Base-by-base conservation (phyloP, 2,113 vertebrate genomes). In the Motacilla alba region DNA sequence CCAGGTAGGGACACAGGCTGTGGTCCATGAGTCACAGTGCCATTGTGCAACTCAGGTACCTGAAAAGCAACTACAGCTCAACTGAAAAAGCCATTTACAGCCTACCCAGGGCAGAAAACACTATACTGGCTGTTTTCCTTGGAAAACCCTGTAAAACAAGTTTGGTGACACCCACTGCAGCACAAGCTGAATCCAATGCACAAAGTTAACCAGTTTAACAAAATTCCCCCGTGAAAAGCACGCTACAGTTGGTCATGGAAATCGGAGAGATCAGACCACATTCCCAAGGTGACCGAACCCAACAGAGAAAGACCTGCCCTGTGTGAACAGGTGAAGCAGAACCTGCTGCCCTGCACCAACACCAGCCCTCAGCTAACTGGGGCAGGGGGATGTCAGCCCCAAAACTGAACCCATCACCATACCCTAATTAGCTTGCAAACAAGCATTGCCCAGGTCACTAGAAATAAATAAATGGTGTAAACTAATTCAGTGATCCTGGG, bases 81-180 rank as follows among this genome's bases (percentile, higher is more conserved):
- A 43, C 41, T 64, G 56, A 83, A 83, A 90, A 55, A 33, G 64
- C 56, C 74, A 84, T 60, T 79, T 72, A 81, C 68, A 77, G 67
- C 37, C 50, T 30, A 77, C 4, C 11, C 44, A 62, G 35, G 21
- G 47, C 73, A 87, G 64, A 70, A 81, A 62, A 82, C 74, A 86
- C 23, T 27, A 60, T 1, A 15, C 4, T n/a, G 84, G 16, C 50
- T 50, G 87, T 89, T 87, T 83, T 94, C 63, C 53, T 56, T 41
- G 43, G 70, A 95, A 95, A 95, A 94, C 93, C 77, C 89, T 76
- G 91, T 82, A 95, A 84, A 96, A 96, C 96, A 3, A 93, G 95
- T 96, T 72, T 43, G 62, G 84, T 73, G 91, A 95, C 87, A 84
- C 30, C 10, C 60, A 39, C 30, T 35, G 56, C 83, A 46, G n/a